Evolutionary conservation across 2,113 vertebrate species (phyloP).

Genomic region (Cephalopterus ornatus): DNA sequence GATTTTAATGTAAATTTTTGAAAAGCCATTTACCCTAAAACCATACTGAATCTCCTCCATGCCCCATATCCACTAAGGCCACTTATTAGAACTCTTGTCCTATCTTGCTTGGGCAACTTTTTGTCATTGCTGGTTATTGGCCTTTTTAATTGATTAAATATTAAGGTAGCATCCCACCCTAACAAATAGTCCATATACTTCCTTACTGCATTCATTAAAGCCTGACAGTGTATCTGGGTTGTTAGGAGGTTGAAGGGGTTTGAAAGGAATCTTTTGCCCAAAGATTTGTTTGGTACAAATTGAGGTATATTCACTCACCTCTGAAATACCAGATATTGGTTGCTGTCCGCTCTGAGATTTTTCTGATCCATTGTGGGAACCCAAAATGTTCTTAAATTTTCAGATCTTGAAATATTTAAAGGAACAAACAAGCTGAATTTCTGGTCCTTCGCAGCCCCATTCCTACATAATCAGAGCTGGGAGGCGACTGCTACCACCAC

Average conservation of each 20-base stretch:
- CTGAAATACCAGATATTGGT: not conserved
- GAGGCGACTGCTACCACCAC: not conserved
- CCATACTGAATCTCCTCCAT: accelerated
- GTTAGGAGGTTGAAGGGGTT: not conserved
- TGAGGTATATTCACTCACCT: not conserved
- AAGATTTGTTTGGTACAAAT: not conserved
- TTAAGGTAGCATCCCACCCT: not conserved
- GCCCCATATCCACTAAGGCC: not conserved
- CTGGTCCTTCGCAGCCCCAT: not conserved
- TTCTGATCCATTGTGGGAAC: not conserved
- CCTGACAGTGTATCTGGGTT: not conserved
- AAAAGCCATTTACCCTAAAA: not conserved
- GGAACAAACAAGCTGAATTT: not conserved
- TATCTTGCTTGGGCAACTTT: not conserved
- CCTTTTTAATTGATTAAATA: not conserved
- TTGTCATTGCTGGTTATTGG: not conserved
- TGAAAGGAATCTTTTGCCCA: not conserved
- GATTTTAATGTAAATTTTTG: not conserved
- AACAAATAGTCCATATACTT: not conserved
- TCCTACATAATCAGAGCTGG: not conserved
- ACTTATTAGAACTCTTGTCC: not conserved
- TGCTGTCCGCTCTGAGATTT: not conserved
- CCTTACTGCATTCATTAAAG: not conserved
- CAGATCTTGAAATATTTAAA: not conserved
- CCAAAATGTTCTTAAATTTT: not conserved